phyloP scores from a whole-genome alignment of 2,797 vertebrate genomes.

The Cirrhinus mrigala region DNA sequence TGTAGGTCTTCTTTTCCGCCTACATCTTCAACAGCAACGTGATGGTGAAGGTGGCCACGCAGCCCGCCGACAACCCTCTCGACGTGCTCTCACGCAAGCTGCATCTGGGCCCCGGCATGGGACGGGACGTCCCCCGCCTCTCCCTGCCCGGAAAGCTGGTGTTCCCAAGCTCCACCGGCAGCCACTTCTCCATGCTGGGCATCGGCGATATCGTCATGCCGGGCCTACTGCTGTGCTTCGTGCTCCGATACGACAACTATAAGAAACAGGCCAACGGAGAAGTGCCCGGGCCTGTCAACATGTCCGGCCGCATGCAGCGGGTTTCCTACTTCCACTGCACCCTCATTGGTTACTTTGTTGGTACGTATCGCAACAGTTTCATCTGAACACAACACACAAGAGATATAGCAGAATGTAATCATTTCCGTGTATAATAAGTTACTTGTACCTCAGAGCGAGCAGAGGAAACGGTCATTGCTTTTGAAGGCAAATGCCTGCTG shows the following conservation, averaged over 20 bases:
- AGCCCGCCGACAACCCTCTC: constrained; percentile 97
- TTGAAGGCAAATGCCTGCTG: no score
- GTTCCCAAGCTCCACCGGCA: constrained; percentile 98
- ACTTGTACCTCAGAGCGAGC: no score
- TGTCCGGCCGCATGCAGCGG: constrained; percentile 96
- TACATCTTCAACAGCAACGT: constrained; percentile 99
- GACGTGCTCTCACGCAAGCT: constrained; percentile 97
- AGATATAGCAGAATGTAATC: no score
- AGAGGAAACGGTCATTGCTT: no score
- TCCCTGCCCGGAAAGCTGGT: constrained; percentile 98
- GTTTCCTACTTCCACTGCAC: constrained; percentile 99
- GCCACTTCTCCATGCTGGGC: constrained; percentile 99
- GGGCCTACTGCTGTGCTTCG: constrained; percentile 95
- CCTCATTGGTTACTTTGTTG: constrained; percentile 98
- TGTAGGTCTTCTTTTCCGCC: constrained; percentile 97
- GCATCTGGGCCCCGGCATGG: constrained; percentile 93
- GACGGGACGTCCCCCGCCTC: constrained; percentile 94
- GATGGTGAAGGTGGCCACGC: constrained; percentile 99
- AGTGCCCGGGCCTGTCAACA: constrained; percentile 83
- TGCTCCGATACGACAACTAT: constrained; percentile 98
- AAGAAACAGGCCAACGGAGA: constrained; percentile 95
- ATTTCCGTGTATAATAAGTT: no score
- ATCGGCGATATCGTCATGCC: constrained; percentile 99
- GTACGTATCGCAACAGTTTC: constrained; percentile 76
- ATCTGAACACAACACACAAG: background rate